These are phyloP conservation scores for Cacatua alba DNA, from an alignment of 2,113 vertebrate species.

Conservation along the genomic window DNA sequence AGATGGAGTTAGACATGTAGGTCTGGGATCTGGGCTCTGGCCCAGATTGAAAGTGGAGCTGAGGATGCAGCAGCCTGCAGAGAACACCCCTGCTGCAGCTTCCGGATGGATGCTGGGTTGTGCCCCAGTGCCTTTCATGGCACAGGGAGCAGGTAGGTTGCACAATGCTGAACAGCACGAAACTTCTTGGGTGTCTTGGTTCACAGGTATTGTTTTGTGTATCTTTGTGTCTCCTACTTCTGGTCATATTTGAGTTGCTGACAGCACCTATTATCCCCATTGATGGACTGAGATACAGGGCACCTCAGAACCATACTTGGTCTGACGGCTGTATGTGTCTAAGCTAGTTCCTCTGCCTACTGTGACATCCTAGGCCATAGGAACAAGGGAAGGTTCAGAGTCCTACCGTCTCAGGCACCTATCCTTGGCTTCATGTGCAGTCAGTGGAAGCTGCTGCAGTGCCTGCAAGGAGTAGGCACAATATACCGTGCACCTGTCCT, in stretches of 20 bases:
- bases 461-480: not conserved
- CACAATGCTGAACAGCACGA: not conserved
- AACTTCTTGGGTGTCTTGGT: not conserved
- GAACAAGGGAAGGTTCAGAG: not conserved
- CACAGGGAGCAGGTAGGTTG: not conserved
- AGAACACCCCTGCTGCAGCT: not conserved
- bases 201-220: not conserved
- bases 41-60: not conserved
- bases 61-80: not conserved
- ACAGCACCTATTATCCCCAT: not conserved
- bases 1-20: not conserved
- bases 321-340: not conserved
- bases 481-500: not conserved
- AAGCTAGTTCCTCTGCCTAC: not conserved
- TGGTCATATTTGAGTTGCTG: not conserved
- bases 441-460: not conserved
- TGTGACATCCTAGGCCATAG: not conserved
- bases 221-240: not conserved
- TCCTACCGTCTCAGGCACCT: not conserved
- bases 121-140: not conserved
- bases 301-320: not conserved
- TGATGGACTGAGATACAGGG: not conserved
- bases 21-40: not conserved
- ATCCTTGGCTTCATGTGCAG: not conserved
- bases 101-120: not conserved